Percentiles rank a stretch among this genome's conserved stretches.
Evolutionary conservation across 2,888 invertebrate genomes (phyloP).

Genomic region (Patella ulyssiponensis): DNA sequence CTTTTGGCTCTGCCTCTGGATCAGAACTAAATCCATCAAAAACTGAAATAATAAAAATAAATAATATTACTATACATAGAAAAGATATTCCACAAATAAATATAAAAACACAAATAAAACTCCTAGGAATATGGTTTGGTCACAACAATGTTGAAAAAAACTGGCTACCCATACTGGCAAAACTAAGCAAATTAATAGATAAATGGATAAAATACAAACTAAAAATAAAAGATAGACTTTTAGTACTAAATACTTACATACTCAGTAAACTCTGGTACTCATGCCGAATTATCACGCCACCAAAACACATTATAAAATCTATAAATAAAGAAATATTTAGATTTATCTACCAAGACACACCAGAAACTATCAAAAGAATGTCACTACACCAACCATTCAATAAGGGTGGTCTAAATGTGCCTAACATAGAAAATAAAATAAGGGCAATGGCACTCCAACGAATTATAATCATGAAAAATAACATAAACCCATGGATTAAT

Average conservation of each 20-base stretch:
- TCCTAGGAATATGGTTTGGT: not conserved
- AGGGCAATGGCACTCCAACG: too few species aligned
- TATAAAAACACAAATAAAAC: not conserved
- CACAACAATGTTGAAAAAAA: not conserved
- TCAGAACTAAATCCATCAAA: not conserved
- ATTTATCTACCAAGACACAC: not conserved
- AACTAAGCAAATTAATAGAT: not conserved
- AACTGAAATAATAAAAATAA: not conserved
- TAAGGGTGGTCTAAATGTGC: not conserved
- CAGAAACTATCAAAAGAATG: not conserved
- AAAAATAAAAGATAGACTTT: not conserved
- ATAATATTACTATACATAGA: not conserved
- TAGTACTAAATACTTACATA: not conserved
- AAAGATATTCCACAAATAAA: too few species aligned
- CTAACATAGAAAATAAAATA: not conserved
- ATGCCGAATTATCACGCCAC: not conserved
- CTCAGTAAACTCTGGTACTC: not conserved
- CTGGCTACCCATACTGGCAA: not conserved
- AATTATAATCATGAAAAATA: too few species aligned
- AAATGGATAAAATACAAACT: not conserved
- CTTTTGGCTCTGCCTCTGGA: not conserved
- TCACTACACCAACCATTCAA: not conserved
- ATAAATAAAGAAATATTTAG: not conserved
- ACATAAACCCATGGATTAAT: not conserved
- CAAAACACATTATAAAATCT: not conserved